These are phyloP conservation scores for Cottus gobio DNA, from an alignment of 2,113 vertebrate species.

Conservation along the genomic window DNA sequence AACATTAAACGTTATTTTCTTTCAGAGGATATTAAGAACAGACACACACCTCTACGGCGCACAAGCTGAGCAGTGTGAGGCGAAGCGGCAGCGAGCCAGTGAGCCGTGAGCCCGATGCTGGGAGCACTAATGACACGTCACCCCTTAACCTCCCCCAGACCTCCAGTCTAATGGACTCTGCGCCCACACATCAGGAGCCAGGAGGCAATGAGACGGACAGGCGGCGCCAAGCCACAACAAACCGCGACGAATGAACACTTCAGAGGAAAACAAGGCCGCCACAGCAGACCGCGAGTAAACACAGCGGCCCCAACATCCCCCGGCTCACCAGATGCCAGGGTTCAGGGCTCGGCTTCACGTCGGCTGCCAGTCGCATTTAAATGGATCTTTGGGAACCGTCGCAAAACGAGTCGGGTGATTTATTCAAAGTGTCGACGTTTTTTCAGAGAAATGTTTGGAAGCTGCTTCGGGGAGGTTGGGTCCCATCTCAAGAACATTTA, in stretches of 20 bases:
- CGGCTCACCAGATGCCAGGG: slow-evolving; percentile 64
- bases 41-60: neutral
- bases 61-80: slow-evolving; percentile 12
- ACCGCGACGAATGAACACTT: slow-evolving; percentile 66
- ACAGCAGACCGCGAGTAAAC: slow-evolving; percentile 58
- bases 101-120: slow-evolving; percentile 38
- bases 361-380: slow-evolving; percentile 16
- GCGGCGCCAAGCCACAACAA: slow-evolving; percentile 11
- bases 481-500: neutral
- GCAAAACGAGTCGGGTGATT: neutral
- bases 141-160: slow-evolving; percentile 54
- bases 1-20: slow-evolving; percentile 9
- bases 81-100: slow-evolving; percentile 26
- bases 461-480: neutral
- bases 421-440: slow-evolving; percentile 14
- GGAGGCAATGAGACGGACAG: slow-evolving; percentile 57
- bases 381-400: slow-evolving; percentile 13
- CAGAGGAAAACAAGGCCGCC: slow-evolving; percentile 51
- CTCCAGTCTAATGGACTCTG: slow-evolving; percentile 67
- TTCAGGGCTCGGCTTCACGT: slow-evolving; percentile 30
- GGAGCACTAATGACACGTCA: slow-evolving; percentile 68
- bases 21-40: slow-evolving; percentile 3
- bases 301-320: slow-evolving; percentile 52
- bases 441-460: slow-evolving; percentile 19
- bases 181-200: slow-evolving; percentile 33